These are phyloP conservation scores for Calameuta idolon DNA, from an alignment of 2,888 invertebrate species.

Conservation along the genomic window DNA sequence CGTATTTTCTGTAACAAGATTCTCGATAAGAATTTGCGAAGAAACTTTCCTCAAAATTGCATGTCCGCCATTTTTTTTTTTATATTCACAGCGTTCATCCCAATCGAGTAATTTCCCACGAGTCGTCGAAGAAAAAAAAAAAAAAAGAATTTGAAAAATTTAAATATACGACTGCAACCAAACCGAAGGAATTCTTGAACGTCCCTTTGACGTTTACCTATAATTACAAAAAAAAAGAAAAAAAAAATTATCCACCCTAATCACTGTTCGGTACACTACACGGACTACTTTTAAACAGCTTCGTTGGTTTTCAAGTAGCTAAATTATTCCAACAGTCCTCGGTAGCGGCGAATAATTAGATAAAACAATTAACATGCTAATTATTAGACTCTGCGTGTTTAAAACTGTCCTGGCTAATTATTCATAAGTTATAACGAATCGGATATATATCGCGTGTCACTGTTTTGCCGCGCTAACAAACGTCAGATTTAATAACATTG, in stretches of 20 bases:
- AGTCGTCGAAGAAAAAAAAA: not conserved
- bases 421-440: conserved; percentile 37
- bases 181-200: not conserved
- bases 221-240: not conserved
- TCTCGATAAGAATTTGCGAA: not conserved
- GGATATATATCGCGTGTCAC: conserved; percentile 23
- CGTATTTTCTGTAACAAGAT: not conserved
- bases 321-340: not conserved
- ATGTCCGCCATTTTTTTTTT: not conserved
- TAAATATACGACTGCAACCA: no score
- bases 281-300: not conserved
- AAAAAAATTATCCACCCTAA: not conserved
- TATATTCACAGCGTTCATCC: not conserved
- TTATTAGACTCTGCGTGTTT: conserved; percentile 28
- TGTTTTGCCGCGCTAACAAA: conserved; percentile 37
- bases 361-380: conserved; percentile 43
- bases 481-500: conserved; percentile 47
- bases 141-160: no score
- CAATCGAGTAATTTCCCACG: not conserved
- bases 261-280: not conserved
- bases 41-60: not conserved
- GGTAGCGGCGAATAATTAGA: conserved; percentile 36
- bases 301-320: conserved; percentile 17
- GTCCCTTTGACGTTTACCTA: not conserved
- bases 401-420: conserved; percentile 33